Evolutionary conservation across 37 sponge, comb jelly and placozoan species (phyloP), one percentile per base, ranked within the genome.

Genomic region (Crambe crambe): DNA sequence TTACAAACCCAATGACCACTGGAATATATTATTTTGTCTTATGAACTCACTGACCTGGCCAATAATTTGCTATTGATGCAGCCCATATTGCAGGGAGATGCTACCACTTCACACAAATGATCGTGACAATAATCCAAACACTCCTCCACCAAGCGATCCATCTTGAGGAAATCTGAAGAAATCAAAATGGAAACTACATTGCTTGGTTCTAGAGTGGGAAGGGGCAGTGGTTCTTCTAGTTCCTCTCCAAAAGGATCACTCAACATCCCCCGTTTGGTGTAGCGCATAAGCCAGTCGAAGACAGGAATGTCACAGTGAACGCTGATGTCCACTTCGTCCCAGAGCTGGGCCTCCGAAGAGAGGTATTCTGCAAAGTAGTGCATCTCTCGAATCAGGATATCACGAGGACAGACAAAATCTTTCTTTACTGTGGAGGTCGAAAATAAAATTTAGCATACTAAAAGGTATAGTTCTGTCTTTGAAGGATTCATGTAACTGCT

Each of bases 301-400:
- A 98, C 81, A 47, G 85, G 58, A 18, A 98, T 72, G 60, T 98
- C 99, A 72, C 99, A 98, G 82, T 98, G 99, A 0, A 98, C 99
- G n/a, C 93, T 92, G 23, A 98, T 98, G 61, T 98, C 99, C 23
- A 91, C 85, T 69, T 92, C 92, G 35, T 83, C 89, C 85, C 90
- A 91, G 68, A 81, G 77, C 62, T 85, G 77, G 0, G 58, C 58
- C 27, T 69, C 80, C 42, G 89, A 51, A 31, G 88, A 82, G 38
- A 98, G 85, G 74, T 93, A 93, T 40, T 93, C 88, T 2, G 79
- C 85, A 84, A 98, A 98, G 80, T 95, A 98, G 20, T 37, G 42
- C 99, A 98, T 98, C 66, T 93, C 94, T 35, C 84, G 56, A 32
- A 98, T 76, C 39, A 98, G 92, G 27, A 98, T 68, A 58, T 90